phyloP scores from a whole-genome alignment of 1,140 invertebrate species.

The Eciton burchellii region DNA sequence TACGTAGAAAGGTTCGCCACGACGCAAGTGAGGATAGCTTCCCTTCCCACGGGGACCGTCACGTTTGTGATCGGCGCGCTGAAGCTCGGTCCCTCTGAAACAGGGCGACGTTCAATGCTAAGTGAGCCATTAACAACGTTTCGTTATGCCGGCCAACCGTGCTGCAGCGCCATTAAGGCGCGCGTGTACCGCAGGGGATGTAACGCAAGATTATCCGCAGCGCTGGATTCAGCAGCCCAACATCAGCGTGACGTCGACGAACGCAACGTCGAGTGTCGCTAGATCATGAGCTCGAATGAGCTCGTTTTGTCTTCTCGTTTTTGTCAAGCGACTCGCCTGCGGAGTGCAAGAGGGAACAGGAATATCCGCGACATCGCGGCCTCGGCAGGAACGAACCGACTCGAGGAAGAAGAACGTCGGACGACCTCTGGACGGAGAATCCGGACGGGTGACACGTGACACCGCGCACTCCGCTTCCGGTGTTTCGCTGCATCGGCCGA shows the following conservation, averaged over 20 bases:
- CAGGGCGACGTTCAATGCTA: slow-evolving; percentile 77
- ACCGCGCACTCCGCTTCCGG: slow-evolving; percentile 33
- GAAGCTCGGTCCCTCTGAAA: slow-evolving; percentile 90
- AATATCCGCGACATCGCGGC: background rate
- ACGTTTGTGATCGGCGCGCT: slow-evolving; percentile 93
- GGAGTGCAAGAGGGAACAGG: background rate
- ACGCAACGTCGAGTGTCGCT: slow-evolving; percentile 10
- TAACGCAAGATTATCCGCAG: slow-evolving; percentile 10
- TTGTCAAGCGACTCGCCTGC: background rate
- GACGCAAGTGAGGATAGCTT: slow-evolving; percentile 92
- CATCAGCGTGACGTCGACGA: background rate
- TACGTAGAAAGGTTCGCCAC: slow-evolving; percentile 93
- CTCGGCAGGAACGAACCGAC: background rate
- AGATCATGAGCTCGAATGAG: slow-evolving; percentile 19
- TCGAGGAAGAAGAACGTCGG: background rate
- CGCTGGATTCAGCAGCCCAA: background rate
- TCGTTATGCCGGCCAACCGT: slow-evolving; percentile 27
- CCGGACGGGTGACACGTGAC: slow-evolving; percentile 36
- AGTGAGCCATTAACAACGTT: slow-evolving; percentile 61
- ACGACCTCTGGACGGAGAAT: background rate
- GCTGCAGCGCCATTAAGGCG: slow-evolving; percentile 13
- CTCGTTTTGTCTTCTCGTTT: background rate
- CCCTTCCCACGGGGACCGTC: slow-evolving; percentile 92
- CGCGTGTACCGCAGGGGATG: background rate
- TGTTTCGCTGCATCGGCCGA: slow-evolving; percentile 57